phyloP scores from a whole-genome alignment of 2,113 vertebrate genomes.

The Hyla sarda region DNA sequence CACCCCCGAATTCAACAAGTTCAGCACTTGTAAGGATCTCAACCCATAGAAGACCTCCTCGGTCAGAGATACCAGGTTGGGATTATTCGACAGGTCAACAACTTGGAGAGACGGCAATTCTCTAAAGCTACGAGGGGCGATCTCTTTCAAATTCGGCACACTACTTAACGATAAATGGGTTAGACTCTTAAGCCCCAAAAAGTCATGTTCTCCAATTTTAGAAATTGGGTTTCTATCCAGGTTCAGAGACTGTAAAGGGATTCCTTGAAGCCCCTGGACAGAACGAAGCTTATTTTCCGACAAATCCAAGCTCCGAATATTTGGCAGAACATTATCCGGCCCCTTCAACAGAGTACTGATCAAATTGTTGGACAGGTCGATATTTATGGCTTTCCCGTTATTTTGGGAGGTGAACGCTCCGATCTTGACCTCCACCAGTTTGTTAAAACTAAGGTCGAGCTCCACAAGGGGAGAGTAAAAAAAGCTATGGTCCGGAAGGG shows the following conservation, averaged over 20 bases:
- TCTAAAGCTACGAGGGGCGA: slow-evolving; percentile 78
- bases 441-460: slow-evolving; percentile 90
- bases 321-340: slow-evolving; percentile 61
- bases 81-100: slow-evolving; percentile 89
- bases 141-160: slow-evolving; percentile 72
- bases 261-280: slow-evolving; percentile 78
- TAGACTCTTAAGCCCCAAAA: slow-evolving; percentile 80
- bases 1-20: slow-evolving; percentile 81
- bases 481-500: slow-evolving; percentile 80
- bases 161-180: slow-evolving; percentile 85
- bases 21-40: slow-evolving; percentile 87
- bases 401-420: slow-evolving; percentile 80
- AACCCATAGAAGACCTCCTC: slow-evolving; percentile 81
- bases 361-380: slow-evolving; percentile 89
- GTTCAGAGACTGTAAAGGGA: slow-evolving; percentile 86
- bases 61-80: slow-evolving; percentile 73
- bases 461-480: slow-evolving; percentile 84
- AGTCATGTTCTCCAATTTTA: slow-evolving; percentile 74
- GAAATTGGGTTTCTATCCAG: slow-evolving; percentile 86
- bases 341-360: slow-evolving; percentile 70
- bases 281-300: slow-evolving; percentile 78
- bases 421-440: slow-evolving; percentile 78
- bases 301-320: slow-evolving; percentile 88
- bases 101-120: slow-evolving; percentile 85
- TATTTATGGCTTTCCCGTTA: slow-evolving; percentile 79